Evolutionary conservation across 1,140 invertebrate genomes (phyloP), one percentile per base, ranked within the genome.

Genomic region (Samia ricini): DNA sequence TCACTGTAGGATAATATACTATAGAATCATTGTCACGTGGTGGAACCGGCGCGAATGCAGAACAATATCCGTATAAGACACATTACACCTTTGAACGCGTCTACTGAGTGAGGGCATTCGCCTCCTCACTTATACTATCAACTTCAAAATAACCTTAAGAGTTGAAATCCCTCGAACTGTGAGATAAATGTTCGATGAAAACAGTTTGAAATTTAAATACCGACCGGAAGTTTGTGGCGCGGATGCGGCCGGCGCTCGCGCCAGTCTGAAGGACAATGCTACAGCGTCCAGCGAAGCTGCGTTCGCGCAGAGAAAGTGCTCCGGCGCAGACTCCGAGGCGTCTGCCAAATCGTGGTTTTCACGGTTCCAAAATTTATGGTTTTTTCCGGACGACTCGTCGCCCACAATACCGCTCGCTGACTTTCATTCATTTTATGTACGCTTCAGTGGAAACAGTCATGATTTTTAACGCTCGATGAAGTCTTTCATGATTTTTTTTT

Each of bases 341-440:
- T 82, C 88, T 86, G 85, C 84, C 85, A 86, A 88, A 85, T 79
- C 71, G 81, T 61, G 77, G 77, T 90, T 88, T 89, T 87, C 82
- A 88, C 79, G 83, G 75, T 80, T 79, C 82, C 72, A 69, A 83
- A 88, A 88, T 82, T 80, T 76, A 81, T 83, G 73, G 70, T 79
- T 71, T 88, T 88, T 88, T 90, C 78, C 85, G 79, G 77, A 83
- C 74, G 74, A 78, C 63, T 72, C 71, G 68, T 60, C 78, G 66
- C 52, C 33, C 26, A 79, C 75, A 76, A 77, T 76, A 71, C 56
- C 56, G 56, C 18, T 36, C 4, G 26, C n/a, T 57, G 56, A 60
- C 50, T 59, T 59, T 59, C 57, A 59, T 59, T 59, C 57, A 59
- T n/a, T 59, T 59, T 59, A 24, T 59, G 29, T 20, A 55, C 20